phyloP scores from a whole-genome alignment of 37 sponge, comb jelly and placozoan species.

The Halisarca cf. caerulea region DNA sequence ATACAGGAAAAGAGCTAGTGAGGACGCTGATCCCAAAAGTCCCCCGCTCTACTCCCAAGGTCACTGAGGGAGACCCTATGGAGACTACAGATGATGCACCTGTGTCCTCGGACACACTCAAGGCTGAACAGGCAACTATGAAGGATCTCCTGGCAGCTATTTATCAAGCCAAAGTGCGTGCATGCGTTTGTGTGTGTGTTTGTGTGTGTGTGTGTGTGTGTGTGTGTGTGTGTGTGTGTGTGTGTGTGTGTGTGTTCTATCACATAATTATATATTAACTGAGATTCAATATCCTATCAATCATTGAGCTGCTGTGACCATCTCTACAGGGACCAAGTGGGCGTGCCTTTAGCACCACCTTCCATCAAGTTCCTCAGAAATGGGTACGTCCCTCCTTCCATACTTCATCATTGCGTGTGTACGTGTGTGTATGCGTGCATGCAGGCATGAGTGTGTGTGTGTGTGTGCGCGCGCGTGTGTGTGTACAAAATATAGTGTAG shows the following conservation, averaged over 20 bases:
- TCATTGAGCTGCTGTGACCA: not conserved
- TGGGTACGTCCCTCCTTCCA: not conserved
- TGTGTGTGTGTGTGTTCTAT: not conserved
- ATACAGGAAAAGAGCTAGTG: not conserved
- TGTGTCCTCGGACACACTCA: not conserved
- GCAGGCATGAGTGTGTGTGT: not conserved
- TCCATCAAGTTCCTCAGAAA: not conserved
- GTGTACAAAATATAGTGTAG: not conserved
- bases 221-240: not conserved
- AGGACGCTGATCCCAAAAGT: not conserved
- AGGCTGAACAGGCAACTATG: not conserved
- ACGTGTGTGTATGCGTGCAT: not conserved
- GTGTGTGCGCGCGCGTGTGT: not conserved
- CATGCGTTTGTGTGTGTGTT: no score
- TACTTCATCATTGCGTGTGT: not conserved
- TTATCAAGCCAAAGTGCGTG: not conserved
- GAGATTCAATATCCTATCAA: no score
- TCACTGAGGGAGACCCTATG: not conserved
- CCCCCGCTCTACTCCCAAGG: no score
- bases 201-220: no score
- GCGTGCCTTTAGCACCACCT: not conserved
- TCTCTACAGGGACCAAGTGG: not conserved
- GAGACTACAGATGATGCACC: not conserved
- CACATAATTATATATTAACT: no score
- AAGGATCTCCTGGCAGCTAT: no score